Base-by-base conservation (phyloP, 2,888 invertebrate genomes). In the Lomographa bimaculata region DNA sequence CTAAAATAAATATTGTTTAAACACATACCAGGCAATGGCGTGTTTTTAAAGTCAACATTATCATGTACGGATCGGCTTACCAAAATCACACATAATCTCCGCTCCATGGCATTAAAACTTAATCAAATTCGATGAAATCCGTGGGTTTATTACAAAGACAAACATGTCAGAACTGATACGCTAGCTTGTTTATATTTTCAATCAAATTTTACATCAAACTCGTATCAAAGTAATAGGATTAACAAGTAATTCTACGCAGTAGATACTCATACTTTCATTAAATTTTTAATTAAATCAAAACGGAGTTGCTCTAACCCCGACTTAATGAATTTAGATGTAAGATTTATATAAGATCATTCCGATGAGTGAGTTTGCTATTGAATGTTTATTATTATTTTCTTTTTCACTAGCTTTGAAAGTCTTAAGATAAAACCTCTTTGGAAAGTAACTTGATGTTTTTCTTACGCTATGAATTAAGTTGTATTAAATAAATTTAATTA, bases 231-330 rank as follows among this genome's bases (percentile, higher is more conserved):
- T 36, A 36, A 36, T 19, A 18, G 27, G 24, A 27, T 43, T 33
- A 36, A 7, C 1, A 21, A 32, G 11, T 37, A 19, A 7, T 9
- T 14, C 24, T 12, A 32, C 23, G 1, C 6, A 16, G 23, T 19
- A 32, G 32, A 10, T 24, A n/a, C n/a, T n/a, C n/a, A 20, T 7
- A 2, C 7, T 24, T 28, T 29, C 24, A 37, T 42, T 43, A 16
- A 24, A 28, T 38, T 37, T 37, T 7, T 7, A 34, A 43, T 43
- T 38, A 25, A 34, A 43, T 34, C 37, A 33, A 24, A 37, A 37
- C 35, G 32, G 6, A 16, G 17, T 17, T 10, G 1, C 20, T 19
- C 12, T 12, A 23, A 21, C 7, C 5, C 7, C 2, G 12, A 5
- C 1, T 9, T 28, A 1, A 34, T 40, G 23, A 33, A 28, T 33